Evolutionary conservation across 2,888 invertebrate genomes (phyloP), one percentile per base, ranked within the genome.

Genomic region (Corbicula japonica): DNA sequence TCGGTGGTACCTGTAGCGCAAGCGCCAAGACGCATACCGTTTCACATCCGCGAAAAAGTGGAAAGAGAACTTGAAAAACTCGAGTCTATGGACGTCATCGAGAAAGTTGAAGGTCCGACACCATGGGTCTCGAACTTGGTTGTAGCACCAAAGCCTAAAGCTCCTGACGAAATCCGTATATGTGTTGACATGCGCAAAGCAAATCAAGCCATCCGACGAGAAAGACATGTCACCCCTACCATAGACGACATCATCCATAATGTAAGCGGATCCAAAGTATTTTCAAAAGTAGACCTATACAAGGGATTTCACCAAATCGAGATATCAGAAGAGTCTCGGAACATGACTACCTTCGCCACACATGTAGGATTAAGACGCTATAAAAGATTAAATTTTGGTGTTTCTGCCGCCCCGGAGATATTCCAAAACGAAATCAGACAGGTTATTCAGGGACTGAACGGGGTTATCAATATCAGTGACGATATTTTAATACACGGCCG

Each of bases 91-190:
- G 88, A 86, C 56, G 79, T 89, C 21, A 89, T 89, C 23, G 87
- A 89, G 35, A 76, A 54, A 48, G 84, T 86, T 26, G 84, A 82
- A n/a, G 87, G 84, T 0, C 88, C 84, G 18, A 86, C 86, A 34
- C 79, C 85, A 4, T 88, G 87, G 83, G 85, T 88, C 12, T 83
- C 82, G n/a, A 83, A 81, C 12, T 70, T 87, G 1, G 85, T 87
- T 4, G 76, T 81, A 18, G 86, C 77, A 28, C 85, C 86, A 10
- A 81, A 84, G 63, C 68, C 72, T 72, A 84, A 87, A 35, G 62
- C 52, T 2, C 72, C 73, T 0, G 52, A 72, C 12, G 63, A 83
- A 23, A 76, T 87, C 18, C 5, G 83, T 21, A 44, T 87, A 5
- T 87, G 84, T 69, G 77, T 84, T 0, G 85, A 88, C 52, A 84